Evolutionary conservation across 1,140 invertebrate species (phyloP).

Genomic region (Pygmarrhopalites habei): DNA sequence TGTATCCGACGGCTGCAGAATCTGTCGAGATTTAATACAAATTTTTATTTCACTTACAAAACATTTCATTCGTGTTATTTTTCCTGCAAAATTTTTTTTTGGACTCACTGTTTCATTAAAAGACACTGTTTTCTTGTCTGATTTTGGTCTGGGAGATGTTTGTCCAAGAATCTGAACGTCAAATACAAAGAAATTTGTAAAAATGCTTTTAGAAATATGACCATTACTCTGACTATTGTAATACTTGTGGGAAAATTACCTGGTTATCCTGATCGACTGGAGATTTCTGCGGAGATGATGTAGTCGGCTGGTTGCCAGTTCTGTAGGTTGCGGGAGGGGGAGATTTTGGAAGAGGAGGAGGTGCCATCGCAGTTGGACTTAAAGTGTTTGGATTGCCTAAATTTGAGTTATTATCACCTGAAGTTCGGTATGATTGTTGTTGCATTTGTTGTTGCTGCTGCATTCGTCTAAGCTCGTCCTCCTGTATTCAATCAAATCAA

Average conservation of each 20-base stretch:
- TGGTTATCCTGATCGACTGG: no score
- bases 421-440: constrained; percentile 34
- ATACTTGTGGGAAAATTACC: no score
- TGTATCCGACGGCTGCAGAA: no score
- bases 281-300: constrained; percentile 29
- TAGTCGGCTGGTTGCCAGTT: neutral
- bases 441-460: constrained; percentile 33
- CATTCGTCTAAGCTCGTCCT: constrained; percentile 47
- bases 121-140: constrained; percentile 56
- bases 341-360: constrained; percentile 37
- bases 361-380: constrained; percentile 39
- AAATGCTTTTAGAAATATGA: no score
- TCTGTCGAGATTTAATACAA: no score
- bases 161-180: constrained; percentile 36
- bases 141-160: constrained; percentile 27
- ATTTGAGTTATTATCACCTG: constrained; percentile 10
- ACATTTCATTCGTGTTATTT: no score
- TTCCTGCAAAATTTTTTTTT: no score
- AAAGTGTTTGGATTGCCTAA: constrained; percentile 17
- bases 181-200: no score
- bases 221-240: no score
- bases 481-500: constrained; percentile 39
- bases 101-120: constrained; percentile 64
- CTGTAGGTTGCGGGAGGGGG: constrained; percentile 29
- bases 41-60: no score